Conservation (phyloP, 2,113 vertebrate genomes). For the Anhinga anhinga region DNA sequence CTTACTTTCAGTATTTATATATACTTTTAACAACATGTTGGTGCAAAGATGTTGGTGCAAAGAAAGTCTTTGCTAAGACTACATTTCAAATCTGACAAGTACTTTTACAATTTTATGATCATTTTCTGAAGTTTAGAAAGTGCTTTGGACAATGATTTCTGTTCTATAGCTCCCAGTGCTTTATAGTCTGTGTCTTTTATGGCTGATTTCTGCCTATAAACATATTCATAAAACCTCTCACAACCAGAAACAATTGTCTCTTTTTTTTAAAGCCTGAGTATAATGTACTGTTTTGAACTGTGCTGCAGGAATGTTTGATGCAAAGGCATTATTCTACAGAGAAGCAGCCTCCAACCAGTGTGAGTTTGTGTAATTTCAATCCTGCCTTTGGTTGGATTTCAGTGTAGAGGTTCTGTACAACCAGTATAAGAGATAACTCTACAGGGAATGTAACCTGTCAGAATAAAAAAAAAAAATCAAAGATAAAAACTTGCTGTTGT, state of each 20-base stretch:
- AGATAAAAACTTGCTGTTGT: neutral
- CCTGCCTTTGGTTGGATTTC: neutral
- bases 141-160: conserved; percentile 32
- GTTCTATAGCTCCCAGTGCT: conserved; percentile 9
- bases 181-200: conserved; percentile 44
- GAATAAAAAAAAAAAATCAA: neutral
- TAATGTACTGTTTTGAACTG: neutral
- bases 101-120: conserved; percentile 16
- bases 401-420: neutral
- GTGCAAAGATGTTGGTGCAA: neutral
- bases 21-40: neutral
- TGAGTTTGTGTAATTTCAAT: neutral
- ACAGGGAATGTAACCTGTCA: neutral
- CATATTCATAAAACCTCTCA: conserved; percentile 51
- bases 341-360: neutral
- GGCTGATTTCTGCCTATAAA: conserved; percentile 55
- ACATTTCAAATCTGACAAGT: conserved; percentile 34
- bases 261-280: neutral
- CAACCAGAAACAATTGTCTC: conserved; percentile 17
- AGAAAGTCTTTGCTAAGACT: neutral
- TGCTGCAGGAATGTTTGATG: neutral
- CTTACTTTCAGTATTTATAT: neutral
- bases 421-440: neutral
- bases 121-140: conserved; percentile 45
- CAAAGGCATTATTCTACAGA: neutral